Conservation (phyloP, 2,888 invertebrate genomes). For the Orthosia gracilis region DNA sequence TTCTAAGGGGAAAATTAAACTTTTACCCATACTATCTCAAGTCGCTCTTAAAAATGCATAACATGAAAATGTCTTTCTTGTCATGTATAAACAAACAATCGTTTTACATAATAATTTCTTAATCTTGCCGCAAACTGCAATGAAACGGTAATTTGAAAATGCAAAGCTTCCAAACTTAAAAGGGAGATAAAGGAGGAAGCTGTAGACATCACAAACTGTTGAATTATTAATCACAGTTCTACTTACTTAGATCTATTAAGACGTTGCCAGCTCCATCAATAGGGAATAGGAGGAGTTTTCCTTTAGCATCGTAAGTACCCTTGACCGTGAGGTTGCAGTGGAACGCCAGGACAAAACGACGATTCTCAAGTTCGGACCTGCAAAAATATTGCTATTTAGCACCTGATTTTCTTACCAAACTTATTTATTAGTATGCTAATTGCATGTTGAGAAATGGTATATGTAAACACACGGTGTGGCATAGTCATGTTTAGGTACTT, state of each 20-base stretch:
- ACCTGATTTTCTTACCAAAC: no score
- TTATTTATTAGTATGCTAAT: no score
- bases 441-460: no score
- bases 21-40: slow-evolving; percentile 3
- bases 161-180: slow-evolving; percentile 30
- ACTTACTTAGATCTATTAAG: slow-evolving; percentile 85
- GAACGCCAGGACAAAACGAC: slow-evolving; percentile 81
- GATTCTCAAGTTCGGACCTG: slow-evolving; percentile 84
- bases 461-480: no score
- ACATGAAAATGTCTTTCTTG: slow-evolving; percentile 12
- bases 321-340: slow-evolving; percentile 86
- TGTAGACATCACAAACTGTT: slow-evolving; percentile 37
- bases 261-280: slow-evolving; percentile 87
- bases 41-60: slow-evolving; percentile 39
- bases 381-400: slow-evolving; percentile 48
- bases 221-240: slow-evolving; percentile 54
- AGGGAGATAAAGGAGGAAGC: slow-evolving; percentile 37
- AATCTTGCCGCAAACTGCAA: slow-evolving; percentile 39
- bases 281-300: slow-evolving; percentile 84
- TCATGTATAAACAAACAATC: slow-evolving; percentile 26
- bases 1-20: slow-evolving; percentile 10
- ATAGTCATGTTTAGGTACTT: no score
- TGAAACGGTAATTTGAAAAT: slow-evolving; percentile 48
- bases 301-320: slow-evolving; percentile 84
- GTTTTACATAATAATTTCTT: slow-evolving; percentile 34